Evolutionary conservation across 35 echinoderm and acorn worm genomes (phyloP).

Genomic region (Eucidaris tribuloides): DNA sequence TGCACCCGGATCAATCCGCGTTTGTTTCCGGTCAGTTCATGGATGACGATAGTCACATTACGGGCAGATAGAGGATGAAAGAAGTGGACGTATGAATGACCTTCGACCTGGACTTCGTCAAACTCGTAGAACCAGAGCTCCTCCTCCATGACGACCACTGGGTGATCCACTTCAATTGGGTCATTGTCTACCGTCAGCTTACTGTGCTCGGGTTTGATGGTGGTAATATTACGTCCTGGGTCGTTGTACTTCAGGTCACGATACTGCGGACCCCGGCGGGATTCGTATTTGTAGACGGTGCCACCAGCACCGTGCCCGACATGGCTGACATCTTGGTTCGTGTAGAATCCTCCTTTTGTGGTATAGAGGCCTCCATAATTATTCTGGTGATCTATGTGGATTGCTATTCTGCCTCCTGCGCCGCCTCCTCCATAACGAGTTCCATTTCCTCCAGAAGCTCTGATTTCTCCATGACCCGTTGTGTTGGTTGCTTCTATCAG

Average conservation of each 20-base stretch:
- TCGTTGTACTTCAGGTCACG: slow-evolving; percentile 83
- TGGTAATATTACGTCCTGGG: slow-evolving; percentile 57
- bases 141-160: slow-evolving; percentile 89
- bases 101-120: slow-evolving; percentile 91
- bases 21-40: slow-evolving; percentile 90
- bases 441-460: slow-evolving; percentile 66
- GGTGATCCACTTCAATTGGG: slow-evolving; percentile 76
- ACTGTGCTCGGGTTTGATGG: slow-evolving; percentile 87
- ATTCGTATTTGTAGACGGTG: slow-evolving; percentile 92
- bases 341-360: slow-evolving; percentile 42
- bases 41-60: slow-evolving; percentile 82
- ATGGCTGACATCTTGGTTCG: not conserved
- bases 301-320: slow-evolving; percentile 82
- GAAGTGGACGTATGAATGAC: slow-evolving; percentile 83
- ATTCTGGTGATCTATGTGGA: slow-evolving; percentile 84
- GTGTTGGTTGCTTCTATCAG: slow-evolving; percentile 80
- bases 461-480: slow-evolving; percentile 85
- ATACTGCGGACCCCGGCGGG: slow-evolving; percentile 81
- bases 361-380: slow-evolving; percentile 72
- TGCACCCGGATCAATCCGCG: slow-evolving; percentile 67
- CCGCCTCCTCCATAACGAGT: slow-evolving; percentile 48
- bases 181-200: slow-evolving; percentile 77
- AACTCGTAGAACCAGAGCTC: slow-evolving; percentile 80
- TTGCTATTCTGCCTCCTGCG: slow-evolving; percentile 80
- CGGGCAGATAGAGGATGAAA: slow-evolving; percentile 71